Base-by-base conservation (phyloP, 2,888 invertebrate genomes). In the Nomada lathburiana region DNA sequence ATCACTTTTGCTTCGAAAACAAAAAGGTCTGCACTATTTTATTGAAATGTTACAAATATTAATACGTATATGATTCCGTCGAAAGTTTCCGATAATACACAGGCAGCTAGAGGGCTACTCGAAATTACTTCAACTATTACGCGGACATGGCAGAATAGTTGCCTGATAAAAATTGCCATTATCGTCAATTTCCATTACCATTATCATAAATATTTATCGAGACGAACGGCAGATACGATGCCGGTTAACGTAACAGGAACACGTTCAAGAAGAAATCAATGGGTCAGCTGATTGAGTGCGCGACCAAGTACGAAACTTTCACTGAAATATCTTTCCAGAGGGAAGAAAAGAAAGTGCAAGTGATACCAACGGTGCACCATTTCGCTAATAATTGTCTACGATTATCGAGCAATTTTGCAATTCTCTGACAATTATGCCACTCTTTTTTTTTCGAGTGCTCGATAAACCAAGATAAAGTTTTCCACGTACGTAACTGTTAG, bases 231-330 rank as follows among this genome's bases (percentile, higher is more conserved):
- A 26, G 16, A 69, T 50, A 44, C 20, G 50, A 60, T 36, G 26
- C 11, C 11, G 11, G 59, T 10, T 52, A 13, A 47, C 20, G 13
- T 23, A 53, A 57, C 13, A 60, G 53, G 44, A 62, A 74, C 57
- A n/a, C 23, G 29, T 18, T 67, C 70, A 57, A 68, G 75, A 76
- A 23, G 77, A 76, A 64, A 78, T 83, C 78, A 82, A 82, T 82
- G 59, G 76, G 63, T 80, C 80, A 85, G 76, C 85, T 85, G 87
- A 81, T 81, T 60, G 53, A 18, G 26, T 23, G 67, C 20, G 26
- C 23, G 55, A 59, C 36, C 59, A 50, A 20, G 52, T 16, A 16
- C 44, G 57, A 42, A 47, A 83, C 80, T 86, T 83, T 85, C 79
- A 76, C 79, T 81, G 53, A 16, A 71, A 55, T 74, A 70, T 76